These are phyloP conservation scores for Eulithis prunata DNA, from an alignment of 2,888 invertebrate genomes.

Conservation along the genomic window DNA sequence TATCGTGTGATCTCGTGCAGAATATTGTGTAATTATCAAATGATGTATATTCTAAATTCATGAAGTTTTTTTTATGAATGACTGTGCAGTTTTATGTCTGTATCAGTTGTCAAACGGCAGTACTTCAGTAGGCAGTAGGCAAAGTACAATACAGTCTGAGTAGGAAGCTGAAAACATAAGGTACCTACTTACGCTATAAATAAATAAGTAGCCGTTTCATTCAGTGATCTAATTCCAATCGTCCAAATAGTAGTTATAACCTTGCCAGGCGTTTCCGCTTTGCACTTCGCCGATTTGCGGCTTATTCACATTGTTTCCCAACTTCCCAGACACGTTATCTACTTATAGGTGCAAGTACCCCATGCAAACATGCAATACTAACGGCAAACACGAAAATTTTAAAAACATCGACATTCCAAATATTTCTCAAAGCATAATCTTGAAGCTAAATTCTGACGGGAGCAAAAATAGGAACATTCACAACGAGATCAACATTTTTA, in stretches of 20 bases:
- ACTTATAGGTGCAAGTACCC: neutral
- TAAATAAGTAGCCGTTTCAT: conserved; percentile 17
- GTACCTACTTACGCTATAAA: conserved; percentile 8
- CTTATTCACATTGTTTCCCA: conserved; percentile 21
- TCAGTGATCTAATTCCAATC: conserved; percentile 27
- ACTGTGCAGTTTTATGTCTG: too few relatives aligned
- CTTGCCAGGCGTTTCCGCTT: conserved; percentile 28
- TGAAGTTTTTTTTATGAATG: too few relatives aligned
- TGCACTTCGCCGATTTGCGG: conserved; percentile 6
- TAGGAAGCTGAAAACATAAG: conserved; percentile 8
- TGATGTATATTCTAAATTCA: too few relatives aligned
- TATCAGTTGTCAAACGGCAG: too few relatives aligned
- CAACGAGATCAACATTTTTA: neutral
- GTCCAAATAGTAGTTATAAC: conserved; percentile 19
- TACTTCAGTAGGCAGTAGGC: neutral
- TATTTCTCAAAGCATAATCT: neutral
- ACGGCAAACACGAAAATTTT: neutral
- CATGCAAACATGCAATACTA: neutral
- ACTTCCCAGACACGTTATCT: conserved; percentile 25
- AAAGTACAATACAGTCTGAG: conserved; percentile 7
- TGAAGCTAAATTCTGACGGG: neutral
- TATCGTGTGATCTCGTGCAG: too few relatives aligned
- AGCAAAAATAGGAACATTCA: neutral
- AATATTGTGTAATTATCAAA: too few relatives aligned
- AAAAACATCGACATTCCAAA: too few relatives aligned